Conservation (phyloP, 2,888 invertebrate genomes). For the Carpatolechia fugitivella region DNA sequence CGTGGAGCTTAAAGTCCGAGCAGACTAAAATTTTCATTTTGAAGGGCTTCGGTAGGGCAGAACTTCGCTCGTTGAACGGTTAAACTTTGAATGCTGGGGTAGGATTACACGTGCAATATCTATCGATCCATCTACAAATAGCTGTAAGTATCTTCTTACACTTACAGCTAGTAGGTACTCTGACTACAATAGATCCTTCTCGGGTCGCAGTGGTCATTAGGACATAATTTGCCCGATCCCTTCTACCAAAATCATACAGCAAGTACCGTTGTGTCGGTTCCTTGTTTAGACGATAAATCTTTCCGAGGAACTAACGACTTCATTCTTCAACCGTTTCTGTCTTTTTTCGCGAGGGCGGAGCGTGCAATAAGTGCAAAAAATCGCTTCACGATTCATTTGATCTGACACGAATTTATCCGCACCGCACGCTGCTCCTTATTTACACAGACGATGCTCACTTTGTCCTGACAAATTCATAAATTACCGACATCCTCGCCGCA, state of each 20-base stretch:
- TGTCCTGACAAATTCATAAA: slow-evolving; percentile 79
- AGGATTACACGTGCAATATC: slow-evolving; percentile 27
- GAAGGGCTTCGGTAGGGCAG: slow-evolving; percentile 46
- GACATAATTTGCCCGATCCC: no score
- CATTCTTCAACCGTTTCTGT: slow-evolving; percentile 40
- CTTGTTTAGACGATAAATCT: slow-evolving; percentile 38
- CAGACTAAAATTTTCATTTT: slow-evolving; percentile 26
- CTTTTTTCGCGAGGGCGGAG: slow-evolving; percentile 43
- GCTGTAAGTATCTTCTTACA: neutral
- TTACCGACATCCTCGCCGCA: slow-evolving; percentile 75
- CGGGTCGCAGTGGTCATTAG: no score
- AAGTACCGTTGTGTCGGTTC: neutral
- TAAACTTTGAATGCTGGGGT: slow-evolving; percentile 26
- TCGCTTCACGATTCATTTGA: slow-evolving; percentile 73
- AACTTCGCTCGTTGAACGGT: slow-evolving; percentile 43
- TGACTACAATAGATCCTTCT: no score
- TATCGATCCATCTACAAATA: slow-evolving; percentile 10
- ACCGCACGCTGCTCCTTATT: slow-evolving; percentile 69
- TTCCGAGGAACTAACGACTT: slow-evolving; percentile 41
- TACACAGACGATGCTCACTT: slow-evolving; percentile 67
- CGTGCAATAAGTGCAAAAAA: slow-evolving; percentile 70
- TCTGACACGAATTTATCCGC: slow-evolving; percentile 78
- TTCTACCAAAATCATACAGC: no score
- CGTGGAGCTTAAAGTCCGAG: slow-evolving; percentile 1
- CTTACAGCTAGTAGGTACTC: neutral